A percentile compares a stretch with the other conserved stretches of the same genome.
phyloP scores from a whole-genome alignment of 2,113 vertebrate species.

The Nothobranchius kuhntae region DNA sequence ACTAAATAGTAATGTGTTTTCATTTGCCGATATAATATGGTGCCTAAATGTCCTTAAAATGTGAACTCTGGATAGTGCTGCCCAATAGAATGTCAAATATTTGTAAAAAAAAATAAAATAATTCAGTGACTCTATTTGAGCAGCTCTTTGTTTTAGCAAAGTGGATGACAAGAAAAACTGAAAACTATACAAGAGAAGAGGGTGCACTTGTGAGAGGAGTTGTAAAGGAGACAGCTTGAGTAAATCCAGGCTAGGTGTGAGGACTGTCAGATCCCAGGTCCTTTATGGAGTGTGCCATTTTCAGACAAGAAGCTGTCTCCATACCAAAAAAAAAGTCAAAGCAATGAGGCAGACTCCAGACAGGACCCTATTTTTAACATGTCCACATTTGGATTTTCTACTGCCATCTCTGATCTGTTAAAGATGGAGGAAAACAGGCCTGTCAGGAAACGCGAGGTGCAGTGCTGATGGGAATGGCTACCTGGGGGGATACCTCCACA shows the following conservation, averaged over 20 bases:
- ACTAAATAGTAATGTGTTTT: too few relatives aligned
- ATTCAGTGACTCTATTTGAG: too few relatives aligned
- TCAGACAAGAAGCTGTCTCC: constrained; percentile 30
- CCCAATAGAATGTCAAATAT: too few relatives aligned
- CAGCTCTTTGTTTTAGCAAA: not conserved
- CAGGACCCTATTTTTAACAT: constrained; percentile 3
- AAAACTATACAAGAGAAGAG: constrained; percentile 13
- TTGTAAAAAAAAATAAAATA: too few relatives aligned
- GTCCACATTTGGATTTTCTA: constrained; percentile 1
- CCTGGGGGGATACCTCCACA: constrained; percentile 15
- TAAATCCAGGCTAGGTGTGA: constrained; percentile 45
- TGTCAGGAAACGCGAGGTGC: constrained; percentile 18
- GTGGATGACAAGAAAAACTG: constrained; percentile 3
- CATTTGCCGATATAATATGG: too few relatives aligned
- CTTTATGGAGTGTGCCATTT: constrained; percentile 32
- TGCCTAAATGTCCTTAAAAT: too few relatives aligned
- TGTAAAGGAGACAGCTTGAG: constrained; percentile 26
- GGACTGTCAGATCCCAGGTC: constrained; percentile 44
- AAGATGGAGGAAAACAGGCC: constrained; percentile 38
- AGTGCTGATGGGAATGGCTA: constrained; percentile 9
- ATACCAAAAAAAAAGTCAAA: constrained; percentile 52
- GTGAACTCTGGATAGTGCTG: too few relatives aligned
- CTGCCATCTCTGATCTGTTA: constrained; percentile 32
- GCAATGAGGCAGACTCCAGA: constrained; percentile 18
- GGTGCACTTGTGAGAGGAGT: not conserved